Base-by-base conservation (phyloP, 2,113 vertebrate species). In the Oryzias woworae region DNA sequence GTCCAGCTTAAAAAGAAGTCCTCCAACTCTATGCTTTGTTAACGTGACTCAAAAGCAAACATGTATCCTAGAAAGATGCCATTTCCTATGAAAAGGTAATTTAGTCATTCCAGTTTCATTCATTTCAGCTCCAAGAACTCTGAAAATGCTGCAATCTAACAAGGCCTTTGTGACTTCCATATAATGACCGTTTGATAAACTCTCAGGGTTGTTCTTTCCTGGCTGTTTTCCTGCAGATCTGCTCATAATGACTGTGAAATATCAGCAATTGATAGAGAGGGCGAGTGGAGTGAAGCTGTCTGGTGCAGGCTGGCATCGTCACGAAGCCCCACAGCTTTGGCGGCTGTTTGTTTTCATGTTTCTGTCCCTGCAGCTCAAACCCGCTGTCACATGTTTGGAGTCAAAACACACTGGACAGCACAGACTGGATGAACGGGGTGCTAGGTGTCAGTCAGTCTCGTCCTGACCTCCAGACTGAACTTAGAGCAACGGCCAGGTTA, bases 361-460 rank as follows among this genome's bases (percentile, higher is more conserved):
- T 5, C 70, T 78, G 71, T 75, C 75, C 75, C 66, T 64, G 70
- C 36, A 36, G 10, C 36, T 36, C 36, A 36, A 36, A 36, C 36
- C 36, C 36, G 36, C 78, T 72, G 83, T 73, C 46, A 23, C 69
- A 66, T 85, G 85, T 85, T 88, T 87, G 58, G 59, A 83, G 69
- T 84, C 78, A 83, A 83, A 85, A 85, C 81, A 88, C 81, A 82
- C 22, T 20, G 20, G 70, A 77, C 63, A 67, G 71, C 74, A 53
- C 31, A 69, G 80, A 55, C 71, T 71, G 68, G 57, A 78, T 73
- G 75, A 78, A 64, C 48, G 36, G 59, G 72, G 62, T 54, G 65
- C 77, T 73, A 75, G 79, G 75, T 83, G 79, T 76, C 67, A 59
- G 45, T 43, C 65, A 72, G 49, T 22, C 57, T 64, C 50, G 51